These are phyloP conservation scores for Bemisia tabaci DNA, from an alignment of 1,140 invertebrate genomes.

Conservation along the genomic window DNA sequence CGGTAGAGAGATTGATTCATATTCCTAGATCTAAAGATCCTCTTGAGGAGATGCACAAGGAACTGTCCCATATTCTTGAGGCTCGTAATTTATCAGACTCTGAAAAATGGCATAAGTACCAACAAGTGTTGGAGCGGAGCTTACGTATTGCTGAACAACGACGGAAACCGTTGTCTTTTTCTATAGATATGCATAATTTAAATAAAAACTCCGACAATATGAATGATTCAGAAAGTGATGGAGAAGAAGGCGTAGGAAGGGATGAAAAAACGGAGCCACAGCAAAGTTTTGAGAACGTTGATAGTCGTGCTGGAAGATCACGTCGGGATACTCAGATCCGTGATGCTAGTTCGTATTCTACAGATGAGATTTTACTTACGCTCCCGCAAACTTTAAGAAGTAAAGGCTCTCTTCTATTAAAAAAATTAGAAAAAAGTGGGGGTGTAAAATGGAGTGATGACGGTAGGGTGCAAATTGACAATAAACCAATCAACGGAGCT, in stretches of 20 bases:
- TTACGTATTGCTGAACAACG: neutral
- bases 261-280: neutral
- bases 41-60: neutral
- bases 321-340: too few relatives aligned
- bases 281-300: neutral
- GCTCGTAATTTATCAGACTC: neutral
- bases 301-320: too few relatives aligned
- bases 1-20: constrained; percentile 1
- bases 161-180: constrained; percentile 1
- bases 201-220: neutral
- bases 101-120: constrained; percentile 9
- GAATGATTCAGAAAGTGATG: neutral
- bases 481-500: neutral
- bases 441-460: constrained; percentile 2
- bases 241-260: neutral
- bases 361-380: neutral
- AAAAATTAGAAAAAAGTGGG: neutral
- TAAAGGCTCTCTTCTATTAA: neutral
- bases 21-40: neutral
- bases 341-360: neutral
- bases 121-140: constrained; percentile 3
- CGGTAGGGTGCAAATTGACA: neutral
- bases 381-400: neutral
- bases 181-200: neutral
- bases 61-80: constrained; percentile 7